A percentile compares a stretch with the other conserved stretches of the same genome.
Conservation (phyloP, 92 coral and sea anemone genomes). For the Phymanthus crucifer region DNA sequence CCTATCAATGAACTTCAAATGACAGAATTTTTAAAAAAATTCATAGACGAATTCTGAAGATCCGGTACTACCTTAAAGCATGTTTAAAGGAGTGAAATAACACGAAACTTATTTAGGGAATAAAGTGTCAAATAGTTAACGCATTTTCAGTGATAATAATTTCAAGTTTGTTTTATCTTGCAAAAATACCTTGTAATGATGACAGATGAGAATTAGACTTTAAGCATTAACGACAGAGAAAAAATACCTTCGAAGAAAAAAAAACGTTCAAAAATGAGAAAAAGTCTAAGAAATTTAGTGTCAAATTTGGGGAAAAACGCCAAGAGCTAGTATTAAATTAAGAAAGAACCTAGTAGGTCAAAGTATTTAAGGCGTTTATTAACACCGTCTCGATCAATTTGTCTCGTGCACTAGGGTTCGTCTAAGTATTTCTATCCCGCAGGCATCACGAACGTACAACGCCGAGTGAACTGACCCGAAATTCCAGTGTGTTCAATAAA, state of each 20-base stretch:
- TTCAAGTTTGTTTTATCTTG: not conserved
- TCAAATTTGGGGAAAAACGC: too few relatives aligned
- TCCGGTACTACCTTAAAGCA: not conserved
- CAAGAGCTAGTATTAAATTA: not conserved
- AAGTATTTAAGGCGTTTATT: not conserved
- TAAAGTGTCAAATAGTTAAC: not conserved
- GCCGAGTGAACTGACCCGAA: too few relatives aligned
- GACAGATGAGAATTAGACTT: not conserved
- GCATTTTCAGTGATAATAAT: not conserved
- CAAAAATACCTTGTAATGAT: not conserved
- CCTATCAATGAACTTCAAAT: too few relatives aligned
- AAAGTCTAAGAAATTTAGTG: not conserved
- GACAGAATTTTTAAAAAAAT: too few relatives aligned
- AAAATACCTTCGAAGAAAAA: not conserved
- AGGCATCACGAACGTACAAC: slow-evolving; percentile 3
- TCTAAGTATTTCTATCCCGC: not conserved
- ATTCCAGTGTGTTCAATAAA: too few relatives aligned
- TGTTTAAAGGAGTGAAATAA: not conserved
- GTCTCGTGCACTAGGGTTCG: not conserved
- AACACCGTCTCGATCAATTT: not conserved
- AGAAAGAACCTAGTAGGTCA: not conserved
- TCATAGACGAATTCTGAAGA: too few relatives aligned
- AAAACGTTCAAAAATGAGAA: not conserved
- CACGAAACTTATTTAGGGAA: not conserved
- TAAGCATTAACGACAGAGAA: not conserved